Conservation (phyloP, 1,140 invertebrate genomes). For the Ips typographus region DNA sequence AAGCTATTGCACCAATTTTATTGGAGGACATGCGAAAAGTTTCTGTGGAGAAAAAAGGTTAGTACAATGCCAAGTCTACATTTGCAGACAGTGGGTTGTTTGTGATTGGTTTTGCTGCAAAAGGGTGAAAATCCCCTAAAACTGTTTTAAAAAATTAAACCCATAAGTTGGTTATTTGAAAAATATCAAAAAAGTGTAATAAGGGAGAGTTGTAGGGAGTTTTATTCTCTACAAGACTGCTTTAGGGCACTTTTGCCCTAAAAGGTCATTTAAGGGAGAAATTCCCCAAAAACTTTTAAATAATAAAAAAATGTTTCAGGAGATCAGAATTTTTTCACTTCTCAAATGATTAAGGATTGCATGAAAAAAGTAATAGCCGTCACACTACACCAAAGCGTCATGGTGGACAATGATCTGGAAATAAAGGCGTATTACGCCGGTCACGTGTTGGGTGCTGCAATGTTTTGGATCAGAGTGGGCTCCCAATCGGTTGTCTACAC, state of each 20-base stretch:
- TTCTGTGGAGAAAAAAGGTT: slow-evolving; percentile 90
- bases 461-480: slow-evolving; percentile 97
- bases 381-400: slow-evolving; percentile 95
- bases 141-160: too few relatives aligned
- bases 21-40: slow-evolving; percentile 90
- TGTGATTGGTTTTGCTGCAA: too few relatives aligned
- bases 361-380: slow-evolving; percentile 99
- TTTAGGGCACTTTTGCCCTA: too few relatives aligned
- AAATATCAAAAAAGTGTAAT: too few relatives aligned
- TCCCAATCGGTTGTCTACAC: slow-evolving; percentile 98
- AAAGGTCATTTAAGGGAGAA: too few relatives aligned
- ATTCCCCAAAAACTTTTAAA: neutral
- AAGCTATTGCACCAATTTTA: slow-evolving; percentile 98
- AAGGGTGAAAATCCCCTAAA: too few relatives aligned
- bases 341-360: slow-evolving; percentile 98
- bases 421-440: slow-evolving; percentile 99
- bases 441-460: slow-evolving; percentile 97
- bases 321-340: slow-evolving; percentile 99
- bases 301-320: slow-evolving; percentile 49
- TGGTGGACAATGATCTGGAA: slow-evolving; percentile 96
- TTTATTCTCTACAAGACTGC: too few relatives aligned
- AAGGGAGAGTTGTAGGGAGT: too few relatives aligned
- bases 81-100: too few relatives aligned
- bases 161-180: neutral
- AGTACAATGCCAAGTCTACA: too few relatives aligned